phyloP scores from a whole-genome alignment of 30 jellyfish, hydroid and myxozoan species.

The Turritopsis rubra region DNA sequence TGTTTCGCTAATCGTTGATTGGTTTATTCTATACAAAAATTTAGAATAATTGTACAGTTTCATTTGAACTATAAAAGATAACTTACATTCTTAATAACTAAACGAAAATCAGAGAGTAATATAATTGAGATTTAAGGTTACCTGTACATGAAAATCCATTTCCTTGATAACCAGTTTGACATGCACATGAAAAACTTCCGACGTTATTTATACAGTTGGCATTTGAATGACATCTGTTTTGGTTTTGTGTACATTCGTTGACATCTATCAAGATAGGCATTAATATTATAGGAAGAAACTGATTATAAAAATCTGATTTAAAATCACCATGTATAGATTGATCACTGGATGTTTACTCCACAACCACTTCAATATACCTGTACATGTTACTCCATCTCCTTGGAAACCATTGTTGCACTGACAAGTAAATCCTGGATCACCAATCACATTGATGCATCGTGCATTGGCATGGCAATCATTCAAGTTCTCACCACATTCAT shows the following conservation, averaged over 20 bases:
- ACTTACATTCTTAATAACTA: not conserved
- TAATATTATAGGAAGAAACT: no score
- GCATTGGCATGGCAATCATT: constrained; percentile 8
- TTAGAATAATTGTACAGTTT: not conserved
- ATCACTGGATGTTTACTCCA: not conserved
- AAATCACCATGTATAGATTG: no score
- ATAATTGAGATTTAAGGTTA: no score
- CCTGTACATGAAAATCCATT: constrained; percentile 10
- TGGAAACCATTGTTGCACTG: constrained; percentile 6
- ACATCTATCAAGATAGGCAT: not conserved
- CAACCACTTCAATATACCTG: not conserved
- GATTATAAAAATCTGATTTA: no score
- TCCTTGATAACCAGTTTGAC: not conserved
- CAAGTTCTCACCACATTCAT: not conserved
- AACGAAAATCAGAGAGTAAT: no score
- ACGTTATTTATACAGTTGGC: not conserved
- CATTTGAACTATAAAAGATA: not conserved
- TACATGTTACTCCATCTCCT: constrained; percentile 16
- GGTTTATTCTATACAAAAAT: no score
- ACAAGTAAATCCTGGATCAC: not conserved
- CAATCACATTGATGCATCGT: not conserved
- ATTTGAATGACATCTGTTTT: not conserved
- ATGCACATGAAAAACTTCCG: not conserved
- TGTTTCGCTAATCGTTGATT: no score
- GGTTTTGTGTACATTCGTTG: not conserved